Evolutionary conservation across 2,888 invertebrate genomes (phyloP).

Genomic region (Epinotia ramella): DNA sequence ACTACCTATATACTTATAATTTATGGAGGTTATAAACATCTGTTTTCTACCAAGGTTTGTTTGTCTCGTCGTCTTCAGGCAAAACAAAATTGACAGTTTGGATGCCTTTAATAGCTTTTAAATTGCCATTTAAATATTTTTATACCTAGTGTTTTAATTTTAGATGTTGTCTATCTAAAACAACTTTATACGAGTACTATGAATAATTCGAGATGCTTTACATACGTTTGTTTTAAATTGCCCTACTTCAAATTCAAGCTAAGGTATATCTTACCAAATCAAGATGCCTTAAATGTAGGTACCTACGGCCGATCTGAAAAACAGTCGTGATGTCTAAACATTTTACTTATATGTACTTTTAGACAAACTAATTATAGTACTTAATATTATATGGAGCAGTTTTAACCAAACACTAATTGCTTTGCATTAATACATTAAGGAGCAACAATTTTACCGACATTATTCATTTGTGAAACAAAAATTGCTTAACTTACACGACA

Average conservation of each 20-base stretch:
- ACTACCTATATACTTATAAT: neutral
- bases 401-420: neutral
- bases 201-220: neutral
- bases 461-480: conserved; percentile 20
- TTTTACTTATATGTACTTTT: too few relatives aligned
- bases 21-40: conserved; percentile 9
- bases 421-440: conserved; percentile 8
- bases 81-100: neutral
- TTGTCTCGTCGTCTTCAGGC: neutral
- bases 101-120: conserved; percentile 11
- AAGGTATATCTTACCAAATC: too few relatives aligned
- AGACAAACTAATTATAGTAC: neutral
- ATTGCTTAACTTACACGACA: conserved; percentile 7
- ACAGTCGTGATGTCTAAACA: too few relatives aligned
- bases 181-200: neutral
- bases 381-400: neutral
- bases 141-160: neutral
- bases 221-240: neutral
- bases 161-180: neutral
- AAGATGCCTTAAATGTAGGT: too few relatives aligned
- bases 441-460: neutral
- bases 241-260: too few relatives aligned
- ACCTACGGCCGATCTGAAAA: too few relatives aligned
- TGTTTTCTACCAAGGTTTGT: neutral
- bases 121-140: neutral